Evolutionary conservation across 2,113 vertebrate species (phyloP).

Genomic region (Aegotheles bennettii): DNA sequence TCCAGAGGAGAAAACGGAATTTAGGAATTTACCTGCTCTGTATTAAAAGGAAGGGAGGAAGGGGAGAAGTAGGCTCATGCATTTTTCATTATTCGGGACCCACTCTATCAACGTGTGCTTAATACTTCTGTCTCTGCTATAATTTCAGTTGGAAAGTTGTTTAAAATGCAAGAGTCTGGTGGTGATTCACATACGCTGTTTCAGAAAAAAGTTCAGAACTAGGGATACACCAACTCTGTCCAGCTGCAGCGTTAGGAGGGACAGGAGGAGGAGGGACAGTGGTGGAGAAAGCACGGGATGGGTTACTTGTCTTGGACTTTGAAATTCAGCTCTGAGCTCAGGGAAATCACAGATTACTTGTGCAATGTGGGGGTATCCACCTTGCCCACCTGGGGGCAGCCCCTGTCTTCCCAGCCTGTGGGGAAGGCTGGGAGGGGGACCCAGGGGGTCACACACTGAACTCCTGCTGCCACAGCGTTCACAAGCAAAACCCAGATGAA

Average conservation of each 20-base stretch:
- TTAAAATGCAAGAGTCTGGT: neutral
- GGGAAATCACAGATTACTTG: neutral
- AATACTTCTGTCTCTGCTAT: neutral
- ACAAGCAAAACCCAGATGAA: neutral
- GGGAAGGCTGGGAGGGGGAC: neutral
- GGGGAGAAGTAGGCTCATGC: neutral
- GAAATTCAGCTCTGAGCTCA: neutral
- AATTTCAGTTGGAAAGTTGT: neutral
- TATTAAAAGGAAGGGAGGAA: neutral
- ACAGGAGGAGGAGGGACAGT: neutral
- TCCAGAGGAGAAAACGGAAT: neutral
- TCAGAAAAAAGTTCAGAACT: neutral
- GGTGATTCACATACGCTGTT: neutral
- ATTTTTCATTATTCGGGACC: neutral
- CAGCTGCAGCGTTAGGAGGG: neutral
- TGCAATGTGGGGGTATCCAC: rapidly evolving
- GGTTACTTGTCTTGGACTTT: neutral
- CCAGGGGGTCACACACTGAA: neutral
- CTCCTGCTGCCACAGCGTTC: neutral
- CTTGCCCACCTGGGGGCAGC: neutral
- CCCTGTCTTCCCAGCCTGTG: neutral
- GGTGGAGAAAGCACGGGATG: neutral
- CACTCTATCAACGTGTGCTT: neutral
- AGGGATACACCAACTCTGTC: neutral
- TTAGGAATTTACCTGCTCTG: slow-evolving; percentile 4